Base-by-base conservation (phyloP, 2,113 vertebrate genomes). In the Podarcis raffonei region DNA sequence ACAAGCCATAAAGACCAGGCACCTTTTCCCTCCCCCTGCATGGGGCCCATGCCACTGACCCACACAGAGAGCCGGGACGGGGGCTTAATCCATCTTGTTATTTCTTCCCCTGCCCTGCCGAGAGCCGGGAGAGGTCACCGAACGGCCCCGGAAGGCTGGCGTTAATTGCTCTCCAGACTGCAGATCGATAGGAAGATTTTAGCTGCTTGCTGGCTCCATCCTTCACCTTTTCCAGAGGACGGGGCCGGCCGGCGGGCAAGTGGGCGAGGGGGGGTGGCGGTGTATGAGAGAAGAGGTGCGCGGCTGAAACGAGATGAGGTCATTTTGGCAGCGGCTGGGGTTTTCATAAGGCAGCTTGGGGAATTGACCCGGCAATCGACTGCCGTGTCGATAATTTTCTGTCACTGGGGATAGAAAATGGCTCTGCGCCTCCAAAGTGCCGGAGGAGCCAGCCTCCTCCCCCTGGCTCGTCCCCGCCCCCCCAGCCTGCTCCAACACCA, bases 141-240 rank as follows among this genome's bases (percentile, higher is more conserved):
- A 48, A 91, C 23, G 2, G 92, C 83, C 6, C 92, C 69, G 88
- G 75, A 81, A 89, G 94, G 91, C 90, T 90, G 76, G 1, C 5
- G 53, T 88, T 95, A 96, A 94, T 95, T 95, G 95, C 95, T 96
- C 95, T 94, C 93, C 90, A 94, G 95, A 71, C 93, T 93, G 27
- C 30, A 1, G 94, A 95, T 95, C 95, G 80, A 96, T 95, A 66
- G 20, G 48, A 90, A 94, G 94, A 95, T 95, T 96, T 95, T 86
- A 95, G 96, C 95, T 94, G 94, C 94, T 94, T 86, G 93, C 95
- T 83, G 90, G 18, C 93, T 93, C 94, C 95, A 96, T 94, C 95
- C 93, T 94, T 94, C 95, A 94, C 94, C 93, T 93, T 89, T 82
- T 89, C 83, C 93, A 81, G 81, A 92, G 94, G 92, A 92, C 74